phyloP scores from a whole-genome alignment of 2,888 invertebrate species.

The Heliconius aoede region DNA sequence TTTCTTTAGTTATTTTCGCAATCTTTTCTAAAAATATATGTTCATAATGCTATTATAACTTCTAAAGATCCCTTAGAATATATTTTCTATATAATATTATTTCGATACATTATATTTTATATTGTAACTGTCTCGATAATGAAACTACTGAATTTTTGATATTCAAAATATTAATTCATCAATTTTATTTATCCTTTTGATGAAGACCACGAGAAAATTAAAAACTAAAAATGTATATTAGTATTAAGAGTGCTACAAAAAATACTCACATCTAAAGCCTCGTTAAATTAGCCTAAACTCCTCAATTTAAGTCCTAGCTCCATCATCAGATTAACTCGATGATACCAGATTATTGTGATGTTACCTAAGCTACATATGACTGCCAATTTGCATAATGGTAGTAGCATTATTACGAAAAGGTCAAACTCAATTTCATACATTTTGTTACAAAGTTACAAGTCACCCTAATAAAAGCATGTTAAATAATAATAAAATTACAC shows the following conservation, averaged over 20 bases:
- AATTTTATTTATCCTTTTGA: too few relatives aligned
- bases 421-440: too few relatives aligned
- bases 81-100: slow-evolving; percentile 3
- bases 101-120: background rate
- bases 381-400: background rate
- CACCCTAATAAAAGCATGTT: too few relatives aligned
- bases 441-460: too few relatives aligned
- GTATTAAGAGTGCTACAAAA: too few relatives aligned
- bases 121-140: background rate
- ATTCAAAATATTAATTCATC: background rate
- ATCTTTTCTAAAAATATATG: slow-evolving; percentile 4
- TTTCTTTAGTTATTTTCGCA: background rate
- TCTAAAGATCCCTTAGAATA: background rate
- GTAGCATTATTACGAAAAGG: too few relatives aligned
- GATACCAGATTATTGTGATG: background rate
- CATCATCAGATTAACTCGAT: background rate
- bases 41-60: slow-evolving; percentile 1
- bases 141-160: background rate
- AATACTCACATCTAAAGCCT: too few relatives aligned
- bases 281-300: too few relatives aligned
- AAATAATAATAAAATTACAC: too few relatives aligned
- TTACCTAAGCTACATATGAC: background rate
- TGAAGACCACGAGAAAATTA: too few relatives aligned
- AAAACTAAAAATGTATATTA: too few relatives aligned
- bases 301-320: background rate